A percentile compares a stretch with the other conserved stretches of the same genome.
These are phyloP conservation scores for Pimephales promelas DNA, from an alignment of 2,113 vertebrate genomes.

Conservation along the genomic window DNA sequence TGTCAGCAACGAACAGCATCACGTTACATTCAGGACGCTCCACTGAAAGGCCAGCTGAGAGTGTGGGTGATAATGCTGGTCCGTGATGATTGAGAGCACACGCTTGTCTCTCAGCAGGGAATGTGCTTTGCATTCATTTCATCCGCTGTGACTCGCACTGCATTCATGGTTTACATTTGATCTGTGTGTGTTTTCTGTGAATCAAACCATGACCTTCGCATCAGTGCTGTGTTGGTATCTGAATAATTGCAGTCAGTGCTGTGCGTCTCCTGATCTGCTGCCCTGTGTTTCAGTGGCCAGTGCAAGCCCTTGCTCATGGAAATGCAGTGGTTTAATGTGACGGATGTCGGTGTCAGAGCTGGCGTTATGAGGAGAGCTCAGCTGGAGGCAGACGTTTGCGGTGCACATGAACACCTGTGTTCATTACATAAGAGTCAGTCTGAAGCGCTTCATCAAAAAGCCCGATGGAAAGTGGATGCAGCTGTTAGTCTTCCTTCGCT, in stretches of 20 bases:
- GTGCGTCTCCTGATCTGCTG: background rate
- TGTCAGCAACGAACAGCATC: background rate
- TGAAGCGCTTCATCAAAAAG: conserved; percentile 22
- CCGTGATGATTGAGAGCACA: background rate
- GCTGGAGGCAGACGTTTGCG: conserved; percentile 41
- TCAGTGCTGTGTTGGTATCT: background rate
- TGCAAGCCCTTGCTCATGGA: conserved; percentile 36
- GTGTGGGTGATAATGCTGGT: too few relatives aligned
- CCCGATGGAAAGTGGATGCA: conserved; percentile 39
- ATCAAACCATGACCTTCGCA: background rate
- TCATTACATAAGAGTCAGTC: conserved; percentile 45
- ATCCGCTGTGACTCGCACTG: background rate
- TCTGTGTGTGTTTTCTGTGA: background rate
- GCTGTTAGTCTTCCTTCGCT: conserved; percentile 47
- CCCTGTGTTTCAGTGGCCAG: background rate
- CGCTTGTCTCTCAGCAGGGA: background rate
- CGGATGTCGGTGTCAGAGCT: conserved; percentile 19
- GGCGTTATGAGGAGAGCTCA: conserved; percentile 36
- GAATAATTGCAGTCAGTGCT: background rate
- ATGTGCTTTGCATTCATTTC: background rate
- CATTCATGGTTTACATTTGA: background rate
- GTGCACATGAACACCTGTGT: conserved; percentile 32
- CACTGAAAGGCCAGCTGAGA: too few relatives aligned
- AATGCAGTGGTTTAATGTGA: conserved; percentile 26
- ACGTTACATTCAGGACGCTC: too few relatives aligned